A percentile compares a stretch with the other conserved stretches of the same genome.
phyloP scores from a whole-genome alignment of 2,888 invertebrate genomes.

The Crocallis elinguaria region DNA sequence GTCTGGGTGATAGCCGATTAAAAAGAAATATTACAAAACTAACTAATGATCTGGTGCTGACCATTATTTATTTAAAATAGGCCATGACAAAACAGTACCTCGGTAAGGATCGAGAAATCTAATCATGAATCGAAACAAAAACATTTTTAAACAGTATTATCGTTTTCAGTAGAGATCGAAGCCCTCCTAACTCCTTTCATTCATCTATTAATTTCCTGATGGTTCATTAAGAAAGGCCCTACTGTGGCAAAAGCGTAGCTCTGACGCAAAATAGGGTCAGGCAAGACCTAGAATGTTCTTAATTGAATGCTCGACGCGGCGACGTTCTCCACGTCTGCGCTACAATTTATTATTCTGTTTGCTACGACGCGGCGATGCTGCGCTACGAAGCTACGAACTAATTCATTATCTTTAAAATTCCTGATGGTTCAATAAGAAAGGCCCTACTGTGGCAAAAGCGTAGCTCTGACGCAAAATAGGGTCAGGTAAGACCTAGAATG shows the following conservation, averaged over 20 bases:
- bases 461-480: conserved; percentile 37
- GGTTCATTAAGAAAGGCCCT: too few species aligned
- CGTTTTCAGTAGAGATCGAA: too few species aligned
- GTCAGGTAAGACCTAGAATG: conserved; percentile 39
- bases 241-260: conserved; percentile 10
- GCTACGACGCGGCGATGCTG: conserved; percentile 12
- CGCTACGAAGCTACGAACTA: conserved; percentile 1
- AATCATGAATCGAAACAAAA: too few species aligned
- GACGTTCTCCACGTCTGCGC: conserved; percentile 22
- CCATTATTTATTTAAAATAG: too few species aligned
- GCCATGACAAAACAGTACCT: too few species aligned
- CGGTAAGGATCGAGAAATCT: too few species aligned
- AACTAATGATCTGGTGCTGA: too few species aligned
- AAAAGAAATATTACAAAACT: too few species aligned
- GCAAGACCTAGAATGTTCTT: conserved; percentile 38
- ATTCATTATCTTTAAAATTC: not conserved
- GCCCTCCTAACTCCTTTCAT: too few species aligned
- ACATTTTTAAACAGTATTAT: too few species aligned
- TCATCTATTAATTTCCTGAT: too few species aligned
- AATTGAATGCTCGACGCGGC: conserved; percentile 43
- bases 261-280: conserved; percentile 40
- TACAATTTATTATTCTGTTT: conserved; percentile 37
- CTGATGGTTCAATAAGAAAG: not conserved
- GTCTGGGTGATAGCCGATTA: too few species aligned
- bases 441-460: not conserved